Conservation (phyloP, 1,140 invertebrate genomes). For the Hyles vespertilio region DNA sequence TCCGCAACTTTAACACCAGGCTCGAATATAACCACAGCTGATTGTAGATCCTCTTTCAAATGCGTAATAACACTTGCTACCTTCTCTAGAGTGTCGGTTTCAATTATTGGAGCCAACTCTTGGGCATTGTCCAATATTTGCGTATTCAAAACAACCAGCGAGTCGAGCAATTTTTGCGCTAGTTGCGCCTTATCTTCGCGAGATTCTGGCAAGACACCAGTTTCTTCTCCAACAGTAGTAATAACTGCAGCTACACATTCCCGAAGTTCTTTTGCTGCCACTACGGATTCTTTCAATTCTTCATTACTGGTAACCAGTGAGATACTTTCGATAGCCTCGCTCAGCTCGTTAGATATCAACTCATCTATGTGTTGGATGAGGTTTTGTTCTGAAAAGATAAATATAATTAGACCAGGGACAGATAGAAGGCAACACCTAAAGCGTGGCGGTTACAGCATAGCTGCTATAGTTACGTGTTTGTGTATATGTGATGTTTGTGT, state of each 20-base stretch:
- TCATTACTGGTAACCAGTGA: conserved; percentile 9
- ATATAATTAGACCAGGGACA: background rate
- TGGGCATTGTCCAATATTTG: conserved; percentile 20
- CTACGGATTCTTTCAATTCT: conserved; percentile 18
- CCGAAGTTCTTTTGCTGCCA: conserved; percentile 19
- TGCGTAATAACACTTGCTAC: conserved; percentile 23
- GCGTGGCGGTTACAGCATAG: conserved; percentile 1
- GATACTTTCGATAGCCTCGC: conserved; percentile 11
- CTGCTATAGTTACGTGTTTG: background rate
- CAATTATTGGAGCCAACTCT: conserved; percentile 11
- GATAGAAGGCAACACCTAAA: background rate
- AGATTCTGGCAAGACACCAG: background rate
- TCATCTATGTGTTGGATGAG: conserved; percentile 20
- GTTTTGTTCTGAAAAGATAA: background rate
- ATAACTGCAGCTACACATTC: conserved; percentile 9
- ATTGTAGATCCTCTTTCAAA: conserved; percentile 26
- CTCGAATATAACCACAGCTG: conserved; percentile 2
- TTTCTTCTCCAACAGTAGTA: background rate
- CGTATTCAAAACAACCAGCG: conserved; percentile 16
- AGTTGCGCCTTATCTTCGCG: conserved; percentile 16
- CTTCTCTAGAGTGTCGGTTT: conserved; percentile 14
- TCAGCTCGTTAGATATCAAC: conserved; percentile 21
- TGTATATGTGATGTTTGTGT: no score
- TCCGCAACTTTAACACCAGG: background rate
- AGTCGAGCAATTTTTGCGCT: conserved; percentile 16